These are phyloP conservation scores for Mirounga angustirostris DNA, from an alignment of 2,113 vertebrate species.

Conservation along the genomic window DNA sequence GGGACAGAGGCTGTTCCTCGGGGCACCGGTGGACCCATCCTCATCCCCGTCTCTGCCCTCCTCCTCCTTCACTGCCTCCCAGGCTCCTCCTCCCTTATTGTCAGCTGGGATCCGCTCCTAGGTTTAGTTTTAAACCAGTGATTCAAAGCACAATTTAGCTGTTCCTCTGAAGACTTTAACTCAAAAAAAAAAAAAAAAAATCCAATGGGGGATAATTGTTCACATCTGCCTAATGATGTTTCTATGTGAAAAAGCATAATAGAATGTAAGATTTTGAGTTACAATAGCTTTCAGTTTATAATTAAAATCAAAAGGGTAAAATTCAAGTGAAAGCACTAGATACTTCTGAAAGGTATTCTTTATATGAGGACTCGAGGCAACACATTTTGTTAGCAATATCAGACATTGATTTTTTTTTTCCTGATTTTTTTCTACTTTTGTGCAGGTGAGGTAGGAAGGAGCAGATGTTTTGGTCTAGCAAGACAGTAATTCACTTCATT, in stretches of 20 bases:
- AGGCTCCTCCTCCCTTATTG: neutral
- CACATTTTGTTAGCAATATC: neutral
- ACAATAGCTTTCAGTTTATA: constrained; percentile 37
- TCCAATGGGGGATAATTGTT: constrained; percentile 63
- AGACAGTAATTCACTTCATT: neutral
- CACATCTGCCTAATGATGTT: constrained; percentile 60
- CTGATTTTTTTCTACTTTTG: neutral
- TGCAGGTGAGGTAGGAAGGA: neutral
- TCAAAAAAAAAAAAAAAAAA: constrained; percentile 4
- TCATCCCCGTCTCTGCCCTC: neutral
- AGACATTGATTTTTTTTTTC: neutral
- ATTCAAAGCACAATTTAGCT: constrained; percentile 42
- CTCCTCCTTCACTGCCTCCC: neutral
- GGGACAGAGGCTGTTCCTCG: neutral
- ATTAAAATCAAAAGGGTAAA: constrained; percentile 62
- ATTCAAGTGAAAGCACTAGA: neutral
- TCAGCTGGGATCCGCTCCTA: neutral
- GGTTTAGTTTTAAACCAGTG: neutral
- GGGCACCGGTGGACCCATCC: neutral
- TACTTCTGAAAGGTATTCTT: constrained; percentile 8
- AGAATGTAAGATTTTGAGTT: constrained; percentile 37
- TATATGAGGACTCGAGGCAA: neutral
- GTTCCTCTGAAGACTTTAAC: neutral
- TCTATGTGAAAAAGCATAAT: constrained; percentile 48
- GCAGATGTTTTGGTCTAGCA: neutral